phyloP scores from a whole-genome alignment of 2,888 invertebrate species.

The Thecophora atra region DNA sequence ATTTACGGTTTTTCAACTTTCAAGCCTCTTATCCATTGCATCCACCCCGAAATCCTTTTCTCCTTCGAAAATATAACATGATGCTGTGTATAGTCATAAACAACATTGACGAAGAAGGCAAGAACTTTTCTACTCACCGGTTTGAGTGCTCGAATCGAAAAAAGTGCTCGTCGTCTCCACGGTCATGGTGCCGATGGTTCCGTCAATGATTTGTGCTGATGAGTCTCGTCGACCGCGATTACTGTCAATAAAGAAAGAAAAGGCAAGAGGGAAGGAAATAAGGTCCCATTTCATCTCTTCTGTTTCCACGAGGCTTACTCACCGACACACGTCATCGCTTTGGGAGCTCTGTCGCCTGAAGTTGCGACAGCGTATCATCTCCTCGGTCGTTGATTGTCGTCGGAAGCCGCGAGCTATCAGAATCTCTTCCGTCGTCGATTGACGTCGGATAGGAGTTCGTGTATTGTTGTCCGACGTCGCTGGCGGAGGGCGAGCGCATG shows the following conservation, averaged over 20 bases:
- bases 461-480: constrained; percentile 69
- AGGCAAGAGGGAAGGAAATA: background rate
- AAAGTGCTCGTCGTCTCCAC: constrained; percentile 92
- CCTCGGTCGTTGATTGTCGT: constrained; percentile 89
- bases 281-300: background rate
- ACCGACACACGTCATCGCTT: constrained; percentile 81
- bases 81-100: too few species aligned
- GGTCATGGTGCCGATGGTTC: constrained; percentile 91
- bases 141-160: constrained; percentile 92
- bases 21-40: too few species aligned
- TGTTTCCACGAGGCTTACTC: constrained; percentile 47
- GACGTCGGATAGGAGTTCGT: constrained; percentile 81
- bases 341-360: constrained; percentile 91
- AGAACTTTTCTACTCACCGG: constrained; percentile 74
- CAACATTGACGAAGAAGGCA: background rate
- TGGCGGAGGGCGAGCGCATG: constrained; percentile 72
- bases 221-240: constrained; percentile 73
- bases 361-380: constrained; percentile 91
- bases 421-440: constrained; percentile 92
- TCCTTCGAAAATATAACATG: too few species aligned
- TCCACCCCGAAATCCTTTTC: too few species aligned
- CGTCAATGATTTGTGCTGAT: constrained; percentile 89
- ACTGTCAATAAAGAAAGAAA: constrained; percentile 44
- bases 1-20: too few species aligned
- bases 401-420: constrained; percentile 89